Evolutionary conservation across 1,140 invertebrate species (phyloP).

Genomic region (Teleopsis dalmanni): DNA sequence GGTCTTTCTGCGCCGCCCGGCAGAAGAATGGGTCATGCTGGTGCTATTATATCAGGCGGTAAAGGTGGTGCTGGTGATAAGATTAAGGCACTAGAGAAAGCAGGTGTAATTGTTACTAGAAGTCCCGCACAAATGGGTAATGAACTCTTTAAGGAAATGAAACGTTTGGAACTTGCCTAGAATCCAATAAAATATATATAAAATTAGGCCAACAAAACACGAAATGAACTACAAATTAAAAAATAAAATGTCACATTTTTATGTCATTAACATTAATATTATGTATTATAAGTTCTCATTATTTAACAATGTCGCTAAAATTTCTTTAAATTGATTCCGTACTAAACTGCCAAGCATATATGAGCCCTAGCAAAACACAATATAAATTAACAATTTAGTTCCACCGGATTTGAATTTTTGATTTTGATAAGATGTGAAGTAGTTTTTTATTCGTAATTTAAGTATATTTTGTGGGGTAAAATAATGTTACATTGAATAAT

Average conservation of each 20-base stretch:
- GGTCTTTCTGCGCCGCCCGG: slow-evolving; percentile 96
- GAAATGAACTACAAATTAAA: neutral
- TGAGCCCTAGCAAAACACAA: too few relatives aligned
- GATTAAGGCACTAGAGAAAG: slow-evolving; percentile 89
- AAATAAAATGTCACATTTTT: neutral
- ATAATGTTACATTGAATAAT: too few relatives aligned
- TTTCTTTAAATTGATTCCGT: too few relatives aligned
- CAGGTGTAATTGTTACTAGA: slow-evolving; percentile 87
- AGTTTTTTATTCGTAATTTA: too few relatives aligned
- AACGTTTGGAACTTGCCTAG: slow-evolving; percentile 48
- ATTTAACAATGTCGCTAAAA: too few relatives aligned
- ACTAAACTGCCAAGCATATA: too few relatives aligned
- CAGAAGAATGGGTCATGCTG: slow-evolving; percentile 97
- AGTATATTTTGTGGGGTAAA: too few relatives aligned
- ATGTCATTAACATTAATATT: neutral
- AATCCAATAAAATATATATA: slow-evolving; percentile 12
- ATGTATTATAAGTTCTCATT: neutral
- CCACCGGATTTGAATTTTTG: too few relatives aligned
- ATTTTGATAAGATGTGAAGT: too few relatives aligned
- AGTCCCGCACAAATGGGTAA: slow-evolving; percentile 95
- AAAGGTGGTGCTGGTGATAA: slow-evolving; percentile 98
- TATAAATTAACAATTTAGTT: too few relatives aligned
- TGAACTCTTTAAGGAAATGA: slow-evolving; percentile 83
- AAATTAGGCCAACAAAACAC: neutral
- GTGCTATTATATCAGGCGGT: slow-evolving; percentile 97